These are phyloP conservation scores for Virgularia gustaviana DNA, from an alignment of 92 coral and sea anemone genomes.

Conservation along the genomic window DNA sequence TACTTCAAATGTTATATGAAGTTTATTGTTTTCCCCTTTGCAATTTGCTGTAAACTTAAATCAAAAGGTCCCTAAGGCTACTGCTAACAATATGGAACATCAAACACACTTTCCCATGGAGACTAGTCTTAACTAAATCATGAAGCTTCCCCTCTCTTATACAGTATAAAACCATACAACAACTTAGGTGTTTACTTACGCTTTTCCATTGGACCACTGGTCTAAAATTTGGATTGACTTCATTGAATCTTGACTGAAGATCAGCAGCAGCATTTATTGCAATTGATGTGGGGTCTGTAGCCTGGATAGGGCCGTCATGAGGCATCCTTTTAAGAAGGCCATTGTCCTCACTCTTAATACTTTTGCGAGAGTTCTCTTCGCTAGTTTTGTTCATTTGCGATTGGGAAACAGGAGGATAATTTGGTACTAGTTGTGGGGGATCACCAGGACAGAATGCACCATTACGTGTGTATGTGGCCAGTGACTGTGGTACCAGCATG, in stretches of 20 bases:
- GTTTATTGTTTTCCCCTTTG: background rate
- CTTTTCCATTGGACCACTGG: constrained; percentile 98
- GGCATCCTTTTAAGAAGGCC: background rate
- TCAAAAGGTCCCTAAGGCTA: no score
- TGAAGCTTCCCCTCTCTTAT: no score
- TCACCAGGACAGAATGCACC: constrained; percentile 54
- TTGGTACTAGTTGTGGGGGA: constrained; percentile 36
- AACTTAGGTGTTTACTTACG: constrained; percentile 41
- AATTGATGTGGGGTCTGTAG: constrained; percentile 91
- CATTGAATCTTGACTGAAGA: constrained; percentile 13
- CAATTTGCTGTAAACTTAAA: no score
- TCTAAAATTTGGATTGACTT: constrained; percentile 60
- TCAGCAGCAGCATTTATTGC: constrained; percentile 89
- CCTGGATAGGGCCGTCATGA: constrained; percentile 53
- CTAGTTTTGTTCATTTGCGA: constrained; percentile 47
- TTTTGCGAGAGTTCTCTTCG: constrained; percentile 40
- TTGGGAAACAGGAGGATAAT: constrained; percentile 53
- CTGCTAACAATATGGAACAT: no score
- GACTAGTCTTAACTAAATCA: no score
- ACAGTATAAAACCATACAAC: no score
- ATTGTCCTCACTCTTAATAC: constrained; percentile 44
- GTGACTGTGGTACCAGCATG: constrained; percentile 50
- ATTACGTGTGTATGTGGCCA: constrained; percentile 5
- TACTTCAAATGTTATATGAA: no score
- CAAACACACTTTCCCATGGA: no score